These are phyloP conservation scores for Microtus richardsoni DNA, from an alignment of 2,113 vertebrate genomes.

Conservation along the genomic window DNA sequence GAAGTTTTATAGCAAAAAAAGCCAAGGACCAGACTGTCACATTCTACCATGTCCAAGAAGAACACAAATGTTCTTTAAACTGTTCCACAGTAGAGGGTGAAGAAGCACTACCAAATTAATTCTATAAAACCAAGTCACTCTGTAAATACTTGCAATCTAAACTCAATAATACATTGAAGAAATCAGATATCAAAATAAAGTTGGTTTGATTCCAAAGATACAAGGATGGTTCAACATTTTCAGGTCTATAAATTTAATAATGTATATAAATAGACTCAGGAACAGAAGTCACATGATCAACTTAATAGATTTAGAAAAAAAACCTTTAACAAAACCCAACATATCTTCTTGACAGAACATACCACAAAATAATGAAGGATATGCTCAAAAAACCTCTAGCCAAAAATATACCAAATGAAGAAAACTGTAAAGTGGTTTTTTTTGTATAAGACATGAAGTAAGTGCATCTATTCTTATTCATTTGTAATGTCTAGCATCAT, in stretches of 20 bases:
- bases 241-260: not conserved
- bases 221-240: not conserved
- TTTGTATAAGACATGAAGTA: not conserved
- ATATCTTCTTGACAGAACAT: not conserved
- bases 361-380: not conserved
- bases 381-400: not conserved
- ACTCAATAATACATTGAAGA: not conserved
- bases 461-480: not conserved
- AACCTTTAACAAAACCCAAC: not conserved
- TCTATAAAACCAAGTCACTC: not conserved
- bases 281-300: not conserved
- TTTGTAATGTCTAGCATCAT: not conserved
- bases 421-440: not conserved
- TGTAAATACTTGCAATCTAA: not conserved
- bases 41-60: not conserved
- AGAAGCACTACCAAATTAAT: not conserved
- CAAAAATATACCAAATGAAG: not conserved
- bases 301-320: not conserved
- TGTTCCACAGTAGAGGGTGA: not conserved
- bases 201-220: not conserved
- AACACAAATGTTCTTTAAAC: not conserved
- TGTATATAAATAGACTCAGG: not conserved
- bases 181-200: not conserved
- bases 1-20: not conserved
- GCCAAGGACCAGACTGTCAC: not conserved